Percentiles rank a stretch among this genome's conserved stretches.
phyloP scores from a whole-genome alignment of 1,140 invertebrate genomes.

The Battus philenor region DNA sequence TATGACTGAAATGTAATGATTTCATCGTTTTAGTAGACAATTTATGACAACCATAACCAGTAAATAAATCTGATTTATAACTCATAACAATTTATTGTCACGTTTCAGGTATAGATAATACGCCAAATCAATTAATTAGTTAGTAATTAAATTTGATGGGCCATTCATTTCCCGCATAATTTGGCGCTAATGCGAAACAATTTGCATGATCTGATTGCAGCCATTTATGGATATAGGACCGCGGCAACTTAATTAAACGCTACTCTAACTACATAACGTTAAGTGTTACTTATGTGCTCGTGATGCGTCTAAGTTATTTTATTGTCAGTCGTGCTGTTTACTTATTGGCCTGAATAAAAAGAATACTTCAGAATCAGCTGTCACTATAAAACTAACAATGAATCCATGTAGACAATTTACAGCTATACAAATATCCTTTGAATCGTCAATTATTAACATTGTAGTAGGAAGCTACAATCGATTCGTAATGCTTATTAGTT shows the following conservation, averaged over 20 bases:
- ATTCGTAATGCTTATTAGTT: too few species aligned
- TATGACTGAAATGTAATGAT: too few species aligned
- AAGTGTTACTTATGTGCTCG: not conserved
- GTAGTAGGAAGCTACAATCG: not conserved
- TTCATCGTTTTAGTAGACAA: too few species aligned
- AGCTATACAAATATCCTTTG: not conserved
- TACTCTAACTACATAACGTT: constrained; percentile 11
- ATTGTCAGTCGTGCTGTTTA: too few species aligned
- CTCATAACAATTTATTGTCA: constrained; percentile 2
- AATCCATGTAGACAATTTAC: not conserved
- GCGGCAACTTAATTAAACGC: constrained; percentile 11
- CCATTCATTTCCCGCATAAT: constrained; percentile 14
- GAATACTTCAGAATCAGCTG: too few species aligned
- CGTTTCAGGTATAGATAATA: not conserved
- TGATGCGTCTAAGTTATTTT: too few species aligned
- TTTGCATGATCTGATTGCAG: constrained; percentile 17
- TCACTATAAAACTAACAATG: not conserved
- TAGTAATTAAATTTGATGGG: constrained; percentile 12
- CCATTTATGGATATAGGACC: constrained; percentile 5
- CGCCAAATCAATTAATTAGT: constrained; percentile 13
- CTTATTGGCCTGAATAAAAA: too few species aligned
- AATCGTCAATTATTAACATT: not conserved
- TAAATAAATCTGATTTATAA: too few species aligned
- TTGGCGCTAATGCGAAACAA: constrained; percentile 14
- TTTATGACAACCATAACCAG: too few species aligned